Conservation (phyloP, 2,113 vertebrate genomes). For the Nothobranchius furzeri region DNA sequence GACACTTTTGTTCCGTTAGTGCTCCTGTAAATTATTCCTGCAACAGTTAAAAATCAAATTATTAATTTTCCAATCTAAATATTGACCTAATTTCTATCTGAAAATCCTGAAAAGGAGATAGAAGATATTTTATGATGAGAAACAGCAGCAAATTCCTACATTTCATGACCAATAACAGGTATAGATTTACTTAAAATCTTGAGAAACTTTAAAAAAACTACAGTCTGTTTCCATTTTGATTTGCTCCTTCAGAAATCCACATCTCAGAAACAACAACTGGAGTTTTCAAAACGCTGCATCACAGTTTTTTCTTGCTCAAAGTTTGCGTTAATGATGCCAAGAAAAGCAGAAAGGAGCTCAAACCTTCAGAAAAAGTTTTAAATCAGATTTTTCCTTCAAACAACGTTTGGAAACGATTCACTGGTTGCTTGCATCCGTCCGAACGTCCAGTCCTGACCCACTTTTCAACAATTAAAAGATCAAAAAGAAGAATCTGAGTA, state of each 20-base stretch:
- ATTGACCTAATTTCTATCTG: too few relatives aligned
- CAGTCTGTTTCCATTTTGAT: too few relatives aligned
- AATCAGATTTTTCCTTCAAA: constrained; percentile 33
- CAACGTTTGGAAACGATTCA: constrained; percentile 29
- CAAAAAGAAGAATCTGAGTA: constrained; percentile 26
- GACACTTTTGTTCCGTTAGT: too few relatives aligned
- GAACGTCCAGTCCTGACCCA: constrained; percentile 51
- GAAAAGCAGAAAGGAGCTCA: constrained; percentile 26
- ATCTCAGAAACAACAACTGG: not conserved
- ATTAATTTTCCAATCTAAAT: too few relatives aligned
- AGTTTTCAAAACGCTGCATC: constrained; percentile 15
- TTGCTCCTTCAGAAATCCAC: constrained; percentile 1
- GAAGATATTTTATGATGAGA: too few relatives aligned
- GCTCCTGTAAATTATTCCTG: too few relatives aligned
- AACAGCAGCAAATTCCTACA: too few relatives aligned
- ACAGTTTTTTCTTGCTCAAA: constrained; percentile 27
- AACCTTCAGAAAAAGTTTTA: constrained; percentile 34
- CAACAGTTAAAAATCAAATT: too few relatives aligned
- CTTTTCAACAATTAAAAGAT: constrained; percentile 52
- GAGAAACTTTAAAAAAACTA: too few relatives aligned
- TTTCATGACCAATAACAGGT: too few relatives aligned
- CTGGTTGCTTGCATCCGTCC: constrained; percentile 9
- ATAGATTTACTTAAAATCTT: too few relatives aligned
- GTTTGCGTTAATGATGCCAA: not conserved
- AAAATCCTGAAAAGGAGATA: too few relatives aligned